phyloP scores from a whole-genome alignment of 2,113 vertebrate species.

The Thalassarche chlororhynchos region DNA sequence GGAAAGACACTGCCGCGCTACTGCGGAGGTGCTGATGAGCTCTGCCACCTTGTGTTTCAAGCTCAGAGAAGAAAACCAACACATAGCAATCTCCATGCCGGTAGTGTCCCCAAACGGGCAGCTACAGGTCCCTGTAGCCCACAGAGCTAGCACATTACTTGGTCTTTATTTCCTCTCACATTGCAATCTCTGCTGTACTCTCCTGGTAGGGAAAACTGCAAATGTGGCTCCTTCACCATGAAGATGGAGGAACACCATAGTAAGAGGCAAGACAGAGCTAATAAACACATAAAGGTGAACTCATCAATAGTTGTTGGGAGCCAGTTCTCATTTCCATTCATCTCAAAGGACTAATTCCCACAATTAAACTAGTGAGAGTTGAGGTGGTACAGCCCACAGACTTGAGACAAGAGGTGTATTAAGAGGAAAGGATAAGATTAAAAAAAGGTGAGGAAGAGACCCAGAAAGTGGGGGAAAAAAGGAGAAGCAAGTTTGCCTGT shows the following conservation, averaged over 20 bases:
- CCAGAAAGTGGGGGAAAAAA: background rate
- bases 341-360: background rate
- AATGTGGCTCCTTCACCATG: background rate
- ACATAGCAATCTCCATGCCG: background rate
- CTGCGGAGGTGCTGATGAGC: background rate
- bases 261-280: background rate
- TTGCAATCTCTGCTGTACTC: background rate
- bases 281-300: background rate
- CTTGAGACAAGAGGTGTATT: background rate
- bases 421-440: background rate
- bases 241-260: background rate
- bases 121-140: too few species aligned
- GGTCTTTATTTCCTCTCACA: background rate
- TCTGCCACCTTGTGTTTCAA: background rate
- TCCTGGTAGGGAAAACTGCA: background rate
- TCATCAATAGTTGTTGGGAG: background rate
- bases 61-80: background rate
- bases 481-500: background rate
- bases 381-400: background rate
- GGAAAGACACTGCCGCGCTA: background rate
- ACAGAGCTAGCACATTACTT: background rate
- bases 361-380: background rate
- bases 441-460: background rate
- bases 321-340: background rate
- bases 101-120: background rate